Percentiles rank a stretch among this genome's conserved stretches.
Evolutionary conservation across 2,797 vertebrate genomes (phyloP).

Genomic region (Danio tinwini): DNA sequence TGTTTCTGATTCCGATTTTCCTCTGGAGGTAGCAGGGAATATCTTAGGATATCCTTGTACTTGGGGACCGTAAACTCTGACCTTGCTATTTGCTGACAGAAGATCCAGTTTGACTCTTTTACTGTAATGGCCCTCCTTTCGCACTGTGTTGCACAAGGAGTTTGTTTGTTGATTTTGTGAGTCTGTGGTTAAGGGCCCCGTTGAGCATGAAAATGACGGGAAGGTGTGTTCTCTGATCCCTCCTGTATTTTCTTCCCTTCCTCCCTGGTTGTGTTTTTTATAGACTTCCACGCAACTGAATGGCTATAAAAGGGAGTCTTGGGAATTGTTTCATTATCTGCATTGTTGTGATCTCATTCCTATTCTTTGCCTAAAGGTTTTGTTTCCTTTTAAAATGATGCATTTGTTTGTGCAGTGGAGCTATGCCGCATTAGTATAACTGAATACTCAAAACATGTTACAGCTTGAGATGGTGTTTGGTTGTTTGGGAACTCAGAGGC

Average conservation of each 20-base stretch:
- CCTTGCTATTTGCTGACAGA: conserved; percentile 37
- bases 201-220: not conserved
- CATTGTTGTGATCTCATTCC: conserved; percentile 53
- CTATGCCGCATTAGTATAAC: not conserved
- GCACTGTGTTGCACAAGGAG: conserved; percentile 7
- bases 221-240: conserved; percentile 15
- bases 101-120: not conserved
- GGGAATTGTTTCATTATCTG: conserved; percentile 30
- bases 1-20: conserved; percentile 65
- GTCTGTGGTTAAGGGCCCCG: conserved; percentile 56
- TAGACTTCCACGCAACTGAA: conserved; percentile 63
- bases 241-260: conserved; percentile 56
- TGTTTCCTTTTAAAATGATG: conserved; percentile 28
- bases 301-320: conserved; percentile 40
- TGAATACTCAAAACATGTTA: not conserved
- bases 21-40: conserved; percentile 57
- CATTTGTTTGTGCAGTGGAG: not conserved
- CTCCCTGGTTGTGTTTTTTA: conserved; percentile 64
- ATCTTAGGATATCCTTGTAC: conserved; percentile 21
- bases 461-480: not conserved
- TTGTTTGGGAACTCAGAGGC: not conserved
- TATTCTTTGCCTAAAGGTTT: conserved; percentile 50
- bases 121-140: not conserved
- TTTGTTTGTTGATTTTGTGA: conserved; percentile 70
- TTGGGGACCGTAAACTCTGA: conserved; percentile 38